Evolutionary conservation across 2,113 vertebrate genomes (phyloP).

Genomic region (Sander vitreus): DNA sequence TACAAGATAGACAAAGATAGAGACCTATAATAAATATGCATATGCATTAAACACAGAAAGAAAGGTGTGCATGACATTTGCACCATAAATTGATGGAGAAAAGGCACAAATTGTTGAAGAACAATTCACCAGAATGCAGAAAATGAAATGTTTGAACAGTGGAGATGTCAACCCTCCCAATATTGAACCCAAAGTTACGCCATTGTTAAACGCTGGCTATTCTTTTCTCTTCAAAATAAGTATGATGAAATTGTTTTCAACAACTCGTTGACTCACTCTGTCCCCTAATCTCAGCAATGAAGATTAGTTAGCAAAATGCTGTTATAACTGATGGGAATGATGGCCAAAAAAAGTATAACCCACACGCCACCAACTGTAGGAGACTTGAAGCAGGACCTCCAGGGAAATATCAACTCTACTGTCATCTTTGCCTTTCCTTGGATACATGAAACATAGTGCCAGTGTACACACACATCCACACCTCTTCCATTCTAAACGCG

Average conservation of each 20-base stretch:
- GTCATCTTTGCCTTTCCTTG: neutral
- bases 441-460: slow-evolving; percentile 7
- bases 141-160: no score
- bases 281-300: neutral
- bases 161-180: no score
- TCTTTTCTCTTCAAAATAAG: neutral
- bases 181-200: no score
- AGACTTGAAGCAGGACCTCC: neutral
- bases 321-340: no score
- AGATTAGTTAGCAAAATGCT: neutral
- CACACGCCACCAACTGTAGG: neutral
- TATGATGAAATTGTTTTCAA: neutral
- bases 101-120: no score
- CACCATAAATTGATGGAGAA: no score
- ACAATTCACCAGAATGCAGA: no score
- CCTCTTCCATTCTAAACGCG: slow-evolving; percentile 1
- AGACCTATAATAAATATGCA: neutral
- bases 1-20: neutral
- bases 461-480: slow-evolving; percentile 17
- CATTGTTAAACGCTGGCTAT: no score
- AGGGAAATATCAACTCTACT: neutral
- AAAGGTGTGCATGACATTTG: neutral
- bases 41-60: neutral
- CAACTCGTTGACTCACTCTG: neutral
- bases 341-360: neutral